A percentile compares a stretch with the other conserved stretches of the same genome.
Evolutionary conservation across 2,888 invertebrate species (phyloP).

Genomic region (Abrostola tripartita): DNA sequence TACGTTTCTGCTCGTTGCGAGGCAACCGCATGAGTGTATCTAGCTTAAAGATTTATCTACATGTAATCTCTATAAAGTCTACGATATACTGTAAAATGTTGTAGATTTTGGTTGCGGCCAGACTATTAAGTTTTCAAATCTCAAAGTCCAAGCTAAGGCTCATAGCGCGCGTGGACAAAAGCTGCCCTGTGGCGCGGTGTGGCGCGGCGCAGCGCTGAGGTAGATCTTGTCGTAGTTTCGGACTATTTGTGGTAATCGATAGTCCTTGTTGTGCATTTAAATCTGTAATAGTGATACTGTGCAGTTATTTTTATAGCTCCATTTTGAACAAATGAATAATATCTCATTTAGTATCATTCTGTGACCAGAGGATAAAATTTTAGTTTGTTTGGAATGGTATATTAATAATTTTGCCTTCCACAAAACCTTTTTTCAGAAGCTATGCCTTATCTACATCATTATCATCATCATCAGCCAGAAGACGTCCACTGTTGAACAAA

Average conservation of each 20-base stretch:
- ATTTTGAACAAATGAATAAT: too few species aligned
- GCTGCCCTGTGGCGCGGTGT: conserved; percentile 3
- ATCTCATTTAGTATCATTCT: too few species aligned
- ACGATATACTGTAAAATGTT: conserved; percentile 33
- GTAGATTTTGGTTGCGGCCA: conserved; percentile 41
- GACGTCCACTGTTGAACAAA: too few species aligned
- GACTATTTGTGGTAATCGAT: conserved; percentile 33
- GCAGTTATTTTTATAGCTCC: not conserved
- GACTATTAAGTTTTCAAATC: conserved; percentile 47
- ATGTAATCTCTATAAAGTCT: conserved; percentile 49
- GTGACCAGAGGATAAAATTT: too few species aligned
- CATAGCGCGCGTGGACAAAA: conserved; percentile 39
- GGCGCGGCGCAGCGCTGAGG: not conserved
- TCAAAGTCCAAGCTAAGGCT: conserved; percentile 29
- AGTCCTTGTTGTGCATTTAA: not conserved
- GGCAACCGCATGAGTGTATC: conserved; percentile 37
- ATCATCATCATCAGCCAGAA: too few species aligned
- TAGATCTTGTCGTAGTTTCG: conserved; percentile 17
- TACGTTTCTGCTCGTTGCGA: conserved; percentile 51
- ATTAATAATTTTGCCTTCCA: too few species aligned
- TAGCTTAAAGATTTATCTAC: conserved; percentile 46
- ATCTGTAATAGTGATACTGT: not conserved
- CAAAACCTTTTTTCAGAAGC: too few species aligned
- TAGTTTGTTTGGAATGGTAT: too few species aligned
- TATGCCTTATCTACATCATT: too few species aligned